phyloP scores from a whole-genome alignment of 2,888 invertebrate species.

The Stramonita haemastoma region DNA sequence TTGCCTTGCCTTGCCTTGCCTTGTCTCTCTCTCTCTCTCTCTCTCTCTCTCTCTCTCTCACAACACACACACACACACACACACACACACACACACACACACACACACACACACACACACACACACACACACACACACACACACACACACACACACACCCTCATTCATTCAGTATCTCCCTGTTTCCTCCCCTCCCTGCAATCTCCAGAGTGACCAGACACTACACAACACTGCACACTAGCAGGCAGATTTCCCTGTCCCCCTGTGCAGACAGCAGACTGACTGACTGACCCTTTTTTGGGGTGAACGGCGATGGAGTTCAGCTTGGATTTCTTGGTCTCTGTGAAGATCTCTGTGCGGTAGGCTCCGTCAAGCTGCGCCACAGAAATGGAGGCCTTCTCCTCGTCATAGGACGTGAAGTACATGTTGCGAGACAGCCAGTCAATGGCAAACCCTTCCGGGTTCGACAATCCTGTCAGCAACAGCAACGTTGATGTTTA shows the following conservation, averaged over 20 bases:
- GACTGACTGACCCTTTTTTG: conserved; percentile 78
- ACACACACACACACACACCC: neutral
- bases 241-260: conserved; percentile 31
- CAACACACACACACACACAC: conserved; percentile 18
- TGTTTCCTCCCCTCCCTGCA: neutral
- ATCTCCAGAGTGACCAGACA: no score
- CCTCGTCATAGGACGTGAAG: conserved; percentile 82
- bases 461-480: conserved; percentile 73
- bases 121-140: conserved; percentile 1
- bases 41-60: neutral
- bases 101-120: conserved; percentile 2
- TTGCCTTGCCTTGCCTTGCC: no score
- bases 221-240: neutral
- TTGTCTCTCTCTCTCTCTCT: neutral
- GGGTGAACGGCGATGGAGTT: conserved; percentile 86
- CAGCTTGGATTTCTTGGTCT: conserved; percentile 53
- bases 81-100: neutral
- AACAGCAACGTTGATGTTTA: neutral
- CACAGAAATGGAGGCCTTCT: conserved; percentile 81
- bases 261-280: no score
- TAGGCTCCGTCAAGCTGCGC: conserved; percentile 86
- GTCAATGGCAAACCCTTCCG: conserved; percentile 88
- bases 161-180: neutral
- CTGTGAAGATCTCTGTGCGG: conserved; percentile 79
- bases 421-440: conserved; percentile 88